A percentile compares a stretch with the other conserved stretches of the same genome.
These are phyloP conservation scores for Drosophila mayaguana DNA, from an alignment of 2,888 invertebrate species.

Conservation along the genomic window DNA sequence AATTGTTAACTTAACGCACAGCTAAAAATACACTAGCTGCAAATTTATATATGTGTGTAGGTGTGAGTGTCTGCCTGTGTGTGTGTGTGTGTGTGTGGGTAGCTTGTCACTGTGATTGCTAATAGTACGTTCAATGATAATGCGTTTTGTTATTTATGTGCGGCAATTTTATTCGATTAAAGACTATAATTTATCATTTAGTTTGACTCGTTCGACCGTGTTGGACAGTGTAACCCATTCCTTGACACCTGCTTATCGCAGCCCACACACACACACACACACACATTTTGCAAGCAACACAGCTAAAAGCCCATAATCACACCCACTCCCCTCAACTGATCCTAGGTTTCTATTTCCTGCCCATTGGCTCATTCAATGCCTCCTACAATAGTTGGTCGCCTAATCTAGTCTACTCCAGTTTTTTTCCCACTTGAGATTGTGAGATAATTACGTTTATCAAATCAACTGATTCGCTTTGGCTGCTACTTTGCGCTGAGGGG, in stretches of 20 bases:
- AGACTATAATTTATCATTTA: conserved; percentile 63
- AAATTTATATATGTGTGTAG: conserved; percentile 22
- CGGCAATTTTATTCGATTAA: conserved; percentile 67
- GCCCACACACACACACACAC: neutral
- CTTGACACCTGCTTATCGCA: conserved; percentile 28
- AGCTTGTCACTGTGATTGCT: conserved; percentile 71
- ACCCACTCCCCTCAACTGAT: neutral
- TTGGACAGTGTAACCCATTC: conserved; percentile 23
- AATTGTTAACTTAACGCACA: conserved; percentile 78
- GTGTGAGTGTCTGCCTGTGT: conserved; percentile 31
- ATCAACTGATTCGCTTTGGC: too few relatives aligned
- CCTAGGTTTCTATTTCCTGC: neutral
- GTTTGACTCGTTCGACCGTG: conserved; percentile 1
- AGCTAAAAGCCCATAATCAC: neutral
- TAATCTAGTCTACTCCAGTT: neutral
- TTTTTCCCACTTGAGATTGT: neutral
- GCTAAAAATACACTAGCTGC: conserved; percentile 69
- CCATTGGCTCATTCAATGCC: conserved; percentile 2
- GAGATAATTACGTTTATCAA: neutral
- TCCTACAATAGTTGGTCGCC: neutral
- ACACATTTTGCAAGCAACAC: neutral
- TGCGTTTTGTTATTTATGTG: conserved; percentile 73
- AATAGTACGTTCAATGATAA: conserved; percentile 73
- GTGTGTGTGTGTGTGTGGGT: conserved; percentile 33
- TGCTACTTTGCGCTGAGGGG: neutral